A percentile compares a stretch with the other conserved stretches of the same genome.
These are phyloP conservation scores for Sicus ferrugineus DNA, from an alignment of 2,888 invertebrate species.

Conservation along the genomic window DNA sequence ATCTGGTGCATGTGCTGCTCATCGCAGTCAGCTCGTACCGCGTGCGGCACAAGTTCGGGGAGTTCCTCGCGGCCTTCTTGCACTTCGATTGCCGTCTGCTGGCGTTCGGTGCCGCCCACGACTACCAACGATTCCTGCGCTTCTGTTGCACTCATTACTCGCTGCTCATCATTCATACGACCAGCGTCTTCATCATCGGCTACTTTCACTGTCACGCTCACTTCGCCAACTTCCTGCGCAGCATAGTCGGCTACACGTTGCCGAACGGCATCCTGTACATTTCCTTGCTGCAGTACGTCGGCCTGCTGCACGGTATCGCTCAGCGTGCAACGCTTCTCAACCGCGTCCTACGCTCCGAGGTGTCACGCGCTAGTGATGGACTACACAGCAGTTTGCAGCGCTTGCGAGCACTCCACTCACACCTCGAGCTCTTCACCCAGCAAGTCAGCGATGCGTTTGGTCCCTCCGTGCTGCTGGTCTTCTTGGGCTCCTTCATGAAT, in stretches of 20 bases:
- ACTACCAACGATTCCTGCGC: conserved; percentile 13
- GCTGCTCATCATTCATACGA: conserved; percentile 37
- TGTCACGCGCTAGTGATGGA: conserved; percentile 28
- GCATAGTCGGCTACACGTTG: conserved; percentile 39
- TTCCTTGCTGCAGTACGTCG: conserved; percentile 47
- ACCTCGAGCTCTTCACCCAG: conserved; percentile 43
- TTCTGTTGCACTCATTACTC: conserved; percentile 40
- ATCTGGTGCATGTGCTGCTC: conserved; percentile 41
- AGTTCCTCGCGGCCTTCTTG: conserved; percentile 37
- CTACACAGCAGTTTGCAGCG: conserved; percentile 34
- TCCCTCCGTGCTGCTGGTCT: conserved; percentile 41
- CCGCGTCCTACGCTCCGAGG: conserved; percentile 31
- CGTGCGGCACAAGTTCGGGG: conserved; percentile 34
- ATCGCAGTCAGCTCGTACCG: conserved; percentile 36
- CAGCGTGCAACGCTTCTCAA: conserved; percentile 39
- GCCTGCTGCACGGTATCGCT: conserved; percentile 39
- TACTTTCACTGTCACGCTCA: conserved; percentile 35
- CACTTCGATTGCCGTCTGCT: conserved; percentile 44
- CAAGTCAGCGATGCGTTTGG: conserved; percentile 43
- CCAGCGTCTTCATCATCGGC: conserved; percentile 26
- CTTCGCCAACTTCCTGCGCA: conserved; percentile 25
- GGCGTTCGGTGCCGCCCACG: neutral
- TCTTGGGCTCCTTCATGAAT: conserved; percentile 46
- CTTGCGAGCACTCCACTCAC: conserved; percentile 41
- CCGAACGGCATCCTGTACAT: conserved; percentile 46